These are phyloP conservation scores for Lasioglossum baleicum DNA, from an alignment of 1,140 invertebrate species.

Conservation along the genomic window DNA sequence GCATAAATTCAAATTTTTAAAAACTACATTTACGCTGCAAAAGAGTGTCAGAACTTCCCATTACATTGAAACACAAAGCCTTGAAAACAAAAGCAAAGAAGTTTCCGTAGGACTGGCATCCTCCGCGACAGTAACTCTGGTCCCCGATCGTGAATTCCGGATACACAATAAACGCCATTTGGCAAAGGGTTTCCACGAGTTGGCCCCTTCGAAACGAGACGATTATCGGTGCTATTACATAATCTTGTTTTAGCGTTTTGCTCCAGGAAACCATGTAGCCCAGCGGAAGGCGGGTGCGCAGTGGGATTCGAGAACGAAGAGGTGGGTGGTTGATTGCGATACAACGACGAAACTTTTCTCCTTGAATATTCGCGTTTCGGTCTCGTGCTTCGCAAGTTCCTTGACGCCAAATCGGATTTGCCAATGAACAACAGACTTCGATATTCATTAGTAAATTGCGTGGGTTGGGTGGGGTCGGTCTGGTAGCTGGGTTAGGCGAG, in stretches of 20 bases:
- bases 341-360: slow-evolving; percentile 41
- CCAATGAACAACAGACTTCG: slow-evolving; percentile 55
- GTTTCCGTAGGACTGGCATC: too few relatives aligned
- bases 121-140: background rate
- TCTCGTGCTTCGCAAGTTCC: slow-evolving; percentile 13
- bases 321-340: background rate
- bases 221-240: slow-evolving; percentile 21
- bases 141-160: background rate
- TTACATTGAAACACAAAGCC: too few relatives aligned
- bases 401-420: slow-evolving; percentile 42
- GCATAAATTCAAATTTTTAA: too few relatives aligned
- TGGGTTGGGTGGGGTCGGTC: background rate
- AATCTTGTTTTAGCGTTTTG: slow-evolving; percentile 21
- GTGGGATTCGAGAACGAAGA: too few relatives aligned
- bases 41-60: too few relatives aligned
- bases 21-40: too few relatives aligned
- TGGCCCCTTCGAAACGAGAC: background rate
- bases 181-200: background rate
- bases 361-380: slow-evolving; percentile 39
- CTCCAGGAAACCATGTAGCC: background rate
- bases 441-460: slow-evolving; percentile 63
- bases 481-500: background rate
- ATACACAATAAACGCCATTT: background rate
- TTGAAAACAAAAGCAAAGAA: background rate
- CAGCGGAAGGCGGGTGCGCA: too few relatives aligned